Percentiles rank a stretch among this genome's conserved stretches.
phyloP scores from a whole-genome alignment of 2,888 invertebrate genomes.

The Acanthococcus lagerstroemiae region DNA sequence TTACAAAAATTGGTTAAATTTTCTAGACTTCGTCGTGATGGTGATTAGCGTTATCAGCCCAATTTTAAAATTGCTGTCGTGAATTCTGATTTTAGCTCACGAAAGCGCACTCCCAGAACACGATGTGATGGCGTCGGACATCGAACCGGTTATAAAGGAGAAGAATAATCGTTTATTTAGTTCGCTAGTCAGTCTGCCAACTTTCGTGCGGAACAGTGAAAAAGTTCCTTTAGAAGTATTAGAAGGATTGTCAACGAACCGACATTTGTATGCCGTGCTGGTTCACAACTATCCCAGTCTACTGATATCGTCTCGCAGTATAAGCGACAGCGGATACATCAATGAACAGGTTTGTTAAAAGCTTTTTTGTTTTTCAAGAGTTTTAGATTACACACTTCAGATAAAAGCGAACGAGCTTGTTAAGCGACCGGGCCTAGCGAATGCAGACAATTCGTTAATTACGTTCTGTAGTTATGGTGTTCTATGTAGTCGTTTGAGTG shows the following conservation, averaged over 20 bases:
- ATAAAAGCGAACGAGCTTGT: too few species aligned
- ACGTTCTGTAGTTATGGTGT: too few species aligned
- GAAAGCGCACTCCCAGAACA: constrained; percentile 15
- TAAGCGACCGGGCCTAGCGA: too few species aligned
- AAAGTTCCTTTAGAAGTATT: constrained; percentile 62
- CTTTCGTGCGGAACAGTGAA: constrained; percentile 67
- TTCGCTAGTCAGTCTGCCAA: constrained; percentile 76
- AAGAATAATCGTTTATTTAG: constrained; percentile 52
- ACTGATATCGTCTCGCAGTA: constrained; percentile 60
- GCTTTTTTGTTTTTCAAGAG: too few species aligned
- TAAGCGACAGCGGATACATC: constrained; percentile 54
- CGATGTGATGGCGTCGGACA: constrained; percentile 39
- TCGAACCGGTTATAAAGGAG: constrained; percentile 35
- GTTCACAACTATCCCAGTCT: constrained; percentile 65
- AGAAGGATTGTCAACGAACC: constrained; percentile 37
- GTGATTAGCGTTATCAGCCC: too few species aligned
- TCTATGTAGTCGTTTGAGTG: too few species aligned
- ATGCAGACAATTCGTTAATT: too few species aligned
- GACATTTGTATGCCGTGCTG: constrained; percentile 49
- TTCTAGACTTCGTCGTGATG: too few species aligned
- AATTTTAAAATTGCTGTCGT: neutral
- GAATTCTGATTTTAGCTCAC: constrained; percentile 4
- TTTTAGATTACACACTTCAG: too few species aligned
- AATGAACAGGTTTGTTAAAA: constrained; percentile 43
- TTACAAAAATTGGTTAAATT: too few species aligned